Conservation (phyloP, 2,797 vertebrate genomes). For the Odontamblyopus lacepedii region DNA sequence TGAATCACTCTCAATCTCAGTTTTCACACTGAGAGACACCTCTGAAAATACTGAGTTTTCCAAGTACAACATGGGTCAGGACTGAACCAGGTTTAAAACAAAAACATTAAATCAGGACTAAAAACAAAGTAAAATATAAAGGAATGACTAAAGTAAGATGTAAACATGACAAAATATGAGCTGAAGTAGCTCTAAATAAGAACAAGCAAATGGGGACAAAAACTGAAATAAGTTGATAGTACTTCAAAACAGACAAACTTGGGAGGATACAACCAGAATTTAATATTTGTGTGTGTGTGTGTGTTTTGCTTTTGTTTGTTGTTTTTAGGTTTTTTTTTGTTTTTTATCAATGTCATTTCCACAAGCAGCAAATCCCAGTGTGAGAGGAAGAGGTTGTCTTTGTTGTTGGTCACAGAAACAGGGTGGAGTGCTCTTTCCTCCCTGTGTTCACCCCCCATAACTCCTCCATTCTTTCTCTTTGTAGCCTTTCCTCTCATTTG, state of each 20-base stretch:
- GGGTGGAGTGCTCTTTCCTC: slow-evolving; percentile 80
- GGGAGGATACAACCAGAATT: too few relatives aligned
- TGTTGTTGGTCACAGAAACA: slow-evolving; percentile 72
- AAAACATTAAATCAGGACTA: neutral
- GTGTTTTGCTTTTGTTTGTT: too few relatives aligned
- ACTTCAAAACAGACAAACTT: too few relatives aligned
- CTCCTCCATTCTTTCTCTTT: slow-evolving; percentile 58
- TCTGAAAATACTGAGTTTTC: slow-evolving; percentile 4
- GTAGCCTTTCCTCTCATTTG: slow-evolving; percentile 43
- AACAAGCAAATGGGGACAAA: neutral
- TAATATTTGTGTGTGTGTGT: too few relatives aligned
- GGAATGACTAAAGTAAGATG: neutral
- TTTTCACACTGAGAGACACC: neutral
- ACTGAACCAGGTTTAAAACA: neutral
- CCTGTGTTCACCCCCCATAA: slow-evolving; percentile 57
- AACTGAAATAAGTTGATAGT: neutral
- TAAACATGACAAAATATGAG: neutral
- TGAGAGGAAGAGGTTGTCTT: slow-evolving; percentile 73
- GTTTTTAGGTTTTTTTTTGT: too few relatives aligned
- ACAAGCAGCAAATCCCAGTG: slow-evolving; percentile 28
- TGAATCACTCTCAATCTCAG: slow-evolving; percentile 11
- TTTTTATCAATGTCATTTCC: slow-evolving; percentile 23
- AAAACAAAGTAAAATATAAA: neutral
- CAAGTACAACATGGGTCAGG: neutral
- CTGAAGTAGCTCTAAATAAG: neutral